phyloP scores from a whole-genome alignment of 2,797 vertebrate genomes.

The Astyanax mexicanus region DNA sequence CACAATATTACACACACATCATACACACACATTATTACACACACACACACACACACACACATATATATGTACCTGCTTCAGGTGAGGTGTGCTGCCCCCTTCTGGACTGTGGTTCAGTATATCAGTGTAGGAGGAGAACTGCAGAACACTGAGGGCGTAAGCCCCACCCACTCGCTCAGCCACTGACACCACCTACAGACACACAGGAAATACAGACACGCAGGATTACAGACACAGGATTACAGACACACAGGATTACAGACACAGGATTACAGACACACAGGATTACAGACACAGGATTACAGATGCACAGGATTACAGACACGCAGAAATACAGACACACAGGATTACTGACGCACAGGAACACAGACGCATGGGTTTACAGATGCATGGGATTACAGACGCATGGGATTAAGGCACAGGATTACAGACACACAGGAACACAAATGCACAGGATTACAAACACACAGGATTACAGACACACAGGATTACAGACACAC shows the following conservation, averaged over 20 bases:
- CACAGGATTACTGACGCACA: no score
- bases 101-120: constrained; percentile 17
- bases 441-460: no score
- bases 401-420: no score
- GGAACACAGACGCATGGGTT: no score
- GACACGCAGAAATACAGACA: no score
- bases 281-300: no score
- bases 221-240: background rate
- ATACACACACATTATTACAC: constrained; percentile 53
- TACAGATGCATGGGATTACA: no score
- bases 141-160: constrained; percentile 48
- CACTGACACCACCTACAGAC: constrained; percentile 38
- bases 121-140: constrained; percentile 33
- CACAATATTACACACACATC: background rate
- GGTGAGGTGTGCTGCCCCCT: background rate
- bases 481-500: background rate
- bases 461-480: background rate
- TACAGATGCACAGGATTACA: no score
- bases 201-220: background rate
- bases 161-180: constrained; percentile 32
- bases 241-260: background rate
- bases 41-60: constrained; percentile 33
- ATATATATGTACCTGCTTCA: constrained; percentile 14
- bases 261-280: no score
- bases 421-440: no score